Evolutionary conservation across 2,797 vertebrate genomes (phyloP).

Genomic region (Acanthurus tractus): DNA sequence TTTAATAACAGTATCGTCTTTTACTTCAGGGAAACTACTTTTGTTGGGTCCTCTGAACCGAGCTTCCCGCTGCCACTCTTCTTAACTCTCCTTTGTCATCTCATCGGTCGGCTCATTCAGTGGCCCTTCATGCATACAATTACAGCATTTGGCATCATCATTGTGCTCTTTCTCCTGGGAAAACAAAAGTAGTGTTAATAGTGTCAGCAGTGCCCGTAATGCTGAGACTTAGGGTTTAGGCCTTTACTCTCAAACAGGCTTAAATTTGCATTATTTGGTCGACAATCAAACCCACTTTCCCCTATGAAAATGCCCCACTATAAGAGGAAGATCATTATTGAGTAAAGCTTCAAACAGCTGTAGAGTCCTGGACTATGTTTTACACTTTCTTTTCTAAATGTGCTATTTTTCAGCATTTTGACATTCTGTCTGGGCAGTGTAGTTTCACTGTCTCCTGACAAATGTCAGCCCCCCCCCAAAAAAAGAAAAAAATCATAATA

Average conservation of each 20-base stretch:
- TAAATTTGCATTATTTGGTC: conserved; percentile 79
- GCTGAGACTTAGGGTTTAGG: conserved; percentile 76
- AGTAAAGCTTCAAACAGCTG: conserved; percentile 75
- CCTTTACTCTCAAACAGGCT: conserved; percentile 75
- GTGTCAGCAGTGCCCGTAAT: conserved; percentile 74
- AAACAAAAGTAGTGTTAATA: conserved; percentile 79
- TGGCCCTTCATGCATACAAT: conserved; percentile 84
- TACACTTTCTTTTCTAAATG: conserved; percentile 75
- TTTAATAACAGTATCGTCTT: conserved; percentile 62
- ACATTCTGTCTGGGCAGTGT: conserved; percentile 84
- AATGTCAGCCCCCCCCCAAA: conserved; percentile 79
- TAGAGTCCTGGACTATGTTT: conserved; percentile 82
- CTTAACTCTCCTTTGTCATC: conserved; percentile 76
- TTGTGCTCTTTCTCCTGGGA: conserved; percentile 79
- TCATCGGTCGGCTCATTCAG: conserved; percentile 77
- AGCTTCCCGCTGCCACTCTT: conserved; percentile 81
- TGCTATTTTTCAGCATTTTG: conserved; percentile 81
- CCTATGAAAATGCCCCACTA: conserved; percentile 63
- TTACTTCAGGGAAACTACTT: conserved; percentile 56
- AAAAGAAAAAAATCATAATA: conserved; percentile 76
- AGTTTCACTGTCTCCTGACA: conserved; percentile 81
- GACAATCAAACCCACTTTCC: conserved; percentile 72
- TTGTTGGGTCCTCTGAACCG: conserved; percentile 71
- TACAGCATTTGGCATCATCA: conserved; percentile 80
- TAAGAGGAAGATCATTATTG: conserved; percentile 74